Evolutionary conservation across 1,140 invertebrate genomes (phyloP).

Genomic region (Pantala flavescens): DNA sequence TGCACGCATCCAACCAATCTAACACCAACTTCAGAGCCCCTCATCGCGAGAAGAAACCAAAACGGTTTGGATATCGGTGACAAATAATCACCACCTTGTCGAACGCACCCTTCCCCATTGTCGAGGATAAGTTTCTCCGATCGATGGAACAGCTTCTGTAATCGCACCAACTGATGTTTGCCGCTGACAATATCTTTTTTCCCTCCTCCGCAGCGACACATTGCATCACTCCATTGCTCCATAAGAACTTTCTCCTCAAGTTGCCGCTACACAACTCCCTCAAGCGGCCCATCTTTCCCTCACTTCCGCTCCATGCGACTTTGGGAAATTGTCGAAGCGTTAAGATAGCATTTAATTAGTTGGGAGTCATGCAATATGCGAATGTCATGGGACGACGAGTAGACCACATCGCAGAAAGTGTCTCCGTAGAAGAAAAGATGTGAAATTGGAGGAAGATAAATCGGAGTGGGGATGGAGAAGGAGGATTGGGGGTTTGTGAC

Average conservation of each 20-base stretch:
- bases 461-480: not conserved
- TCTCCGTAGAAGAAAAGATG: not conserved
- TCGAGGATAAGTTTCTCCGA: not conserved
- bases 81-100: no score
- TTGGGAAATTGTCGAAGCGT: constrained; percentile 8
- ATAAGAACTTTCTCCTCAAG: not conserved
- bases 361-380: constrained; percentile 7
- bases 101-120: no score
- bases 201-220: not conserved
- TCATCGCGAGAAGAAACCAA: no score
- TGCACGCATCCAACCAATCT: no score
- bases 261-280: not conserved
- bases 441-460: not conserved
- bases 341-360: constrained; percentile 6
- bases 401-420: not conserved
- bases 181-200: not conserved
- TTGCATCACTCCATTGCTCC: constrained; percentile 7
- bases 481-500: constrained; percentile 2
- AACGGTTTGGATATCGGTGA: no score
- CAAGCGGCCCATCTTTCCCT: not conserved
- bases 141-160: not conserved
- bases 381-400: not conserved
- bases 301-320: constrained; percentile 1
- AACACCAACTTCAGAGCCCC: no score
- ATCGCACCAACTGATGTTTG: not conserved